A percentile compares a stretch with the other conserved stretches of the same genome.
phyloP scores from a whole-genome alignment of 2,113 vertebrate genomes.

The Crotophaga sulcirostris region DNA sequence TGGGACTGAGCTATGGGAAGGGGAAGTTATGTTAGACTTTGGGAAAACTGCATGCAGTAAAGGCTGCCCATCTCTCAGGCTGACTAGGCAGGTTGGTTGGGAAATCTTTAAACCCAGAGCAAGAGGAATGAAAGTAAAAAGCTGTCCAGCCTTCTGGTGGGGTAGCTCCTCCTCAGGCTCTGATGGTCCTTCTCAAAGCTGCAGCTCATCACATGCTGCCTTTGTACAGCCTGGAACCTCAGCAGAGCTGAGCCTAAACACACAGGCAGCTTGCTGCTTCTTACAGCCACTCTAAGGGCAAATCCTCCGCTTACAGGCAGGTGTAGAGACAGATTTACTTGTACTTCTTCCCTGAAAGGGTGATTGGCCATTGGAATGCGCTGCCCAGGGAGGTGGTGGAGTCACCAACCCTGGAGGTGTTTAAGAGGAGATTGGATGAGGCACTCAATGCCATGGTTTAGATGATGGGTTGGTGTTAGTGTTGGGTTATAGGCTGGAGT shows the following conservation, averaged over 20 bases:
- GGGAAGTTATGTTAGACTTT: background rate
- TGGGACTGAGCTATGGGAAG: background rate
- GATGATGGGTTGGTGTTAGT: too few species aligned
- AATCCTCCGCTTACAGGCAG: background rate
- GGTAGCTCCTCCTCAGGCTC: accelerated
- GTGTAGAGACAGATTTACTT: accelerated
- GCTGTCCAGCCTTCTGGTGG: background rate
- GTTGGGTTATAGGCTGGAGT: too few species aligned
- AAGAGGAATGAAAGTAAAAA: background rate
- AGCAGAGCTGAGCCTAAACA: background rate
- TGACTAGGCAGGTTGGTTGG: background rate
- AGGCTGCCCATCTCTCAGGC: background rate
- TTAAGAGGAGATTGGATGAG: too few species aligned
- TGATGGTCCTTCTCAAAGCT: accelerated
- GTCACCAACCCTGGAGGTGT: too few species aligned
- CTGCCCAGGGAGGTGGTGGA: too few species aligned
- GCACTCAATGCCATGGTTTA: too few species aligned
- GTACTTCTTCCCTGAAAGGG: too few species aligned
- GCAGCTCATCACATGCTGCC: background rate
- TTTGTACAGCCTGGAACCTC: background rate
- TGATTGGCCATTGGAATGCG: too few species aligned
- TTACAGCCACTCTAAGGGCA: background rate
- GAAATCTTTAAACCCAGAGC: background rate
- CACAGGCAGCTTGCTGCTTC: background rate
- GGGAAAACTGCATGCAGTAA: background rate